phyloP scores from a whole-genome alignment of 2,888 invertebrate species.

The Euzophera pinguis region DNA sequence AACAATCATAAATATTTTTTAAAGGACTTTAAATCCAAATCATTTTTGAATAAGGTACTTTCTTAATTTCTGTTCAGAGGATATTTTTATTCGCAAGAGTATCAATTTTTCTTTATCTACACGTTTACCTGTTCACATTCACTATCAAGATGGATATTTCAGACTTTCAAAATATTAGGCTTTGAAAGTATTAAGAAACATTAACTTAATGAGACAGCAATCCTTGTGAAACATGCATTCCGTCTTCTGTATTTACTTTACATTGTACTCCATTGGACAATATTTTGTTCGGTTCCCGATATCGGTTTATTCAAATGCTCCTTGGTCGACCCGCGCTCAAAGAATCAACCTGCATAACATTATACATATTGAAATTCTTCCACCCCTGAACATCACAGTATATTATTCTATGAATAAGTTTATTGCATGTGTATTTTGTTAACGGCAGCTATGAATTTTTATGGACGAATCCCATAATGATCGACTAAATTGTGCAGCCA shows the following conservation, averaged over 20 bases:
- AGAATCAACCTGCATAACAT: slow-evolving; percentile 77
- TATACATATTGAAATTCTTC: slow-evolving; percentile 77
- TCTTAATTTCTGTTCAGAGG: no score
- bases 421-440: slow-evolving; percentile 38
- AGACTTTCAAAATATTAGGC: no score
- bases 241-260: neutral
- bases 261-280: slow-evolving; percentile 48
- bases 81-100: no score
- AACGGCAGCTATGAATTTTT: slow-evolving; percentile 14
- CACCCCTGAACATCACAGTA: slow-evolving; percentile 57
- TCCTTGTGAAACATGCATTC: no score
- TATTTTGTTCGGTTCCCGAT: slow-evolving; percentile 70
- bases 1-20: no score
- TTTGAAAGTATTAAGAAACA: no score
- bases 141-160: no score
- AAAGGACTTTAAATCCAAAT: no score
- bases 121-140: no score
- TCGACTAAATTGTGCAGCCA: neutral
- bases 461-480: slow-evolving; percentile 7
- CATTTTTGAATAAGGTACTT: no score
- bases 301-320: slow-evolving; percentile 77
- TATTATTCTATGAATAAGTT: slow-evolving; percentile 72
- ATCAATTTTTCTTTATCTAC: neutral
- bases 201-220: neutral
- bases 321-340: slow-evolving; percentile 71